These are phyloP conservation scores for Cnemophilus loriae DNA, from an alignment of 2,113 vertebrate genomes.

Conservation along the genomic window DNA sequence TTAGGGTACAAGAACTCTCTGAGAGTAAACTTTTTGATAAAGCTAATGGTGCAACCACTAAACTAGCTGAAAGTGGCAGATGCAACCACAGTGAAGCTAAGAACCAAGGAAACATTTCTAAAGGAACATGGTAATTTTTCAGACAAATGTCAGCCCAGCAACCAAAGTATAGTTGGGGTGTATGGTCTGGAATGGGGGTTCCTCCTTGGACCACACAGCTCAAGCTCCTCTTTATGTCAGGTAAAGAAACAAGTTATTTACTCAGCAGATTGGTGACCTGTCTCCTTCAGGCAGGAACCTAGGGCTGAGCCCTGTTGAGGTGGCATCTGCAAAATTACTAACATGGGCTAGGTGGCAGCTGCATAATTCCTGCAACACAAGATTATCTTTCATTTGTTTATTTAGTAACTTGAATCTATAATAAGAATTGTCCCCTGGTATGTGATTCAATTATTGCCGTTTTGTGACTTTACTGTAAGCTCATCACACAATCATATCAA, in stretches of 20 bases:
- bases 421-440: background rate
- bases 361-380: background rate
- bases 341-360: background rate
- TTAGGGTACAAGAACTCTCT: background rate
- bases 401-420: background rate
- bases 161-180: background rate
- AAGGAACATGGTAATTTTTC: background rate
- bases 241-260: background rate
- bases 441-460: background rate
- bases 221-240: background rate
- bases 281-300: background rate
- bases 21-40: background rate
- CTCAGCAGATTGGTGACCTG: background rate
- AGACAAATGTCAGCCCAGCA: background rate
- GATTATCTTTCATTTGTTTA: background rate
- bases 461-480: background rate
- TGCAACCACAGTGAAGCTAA: background rate
- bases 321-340: background rate
- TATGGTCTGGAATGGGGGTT: background rate
- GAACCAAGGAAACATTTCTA: background rate
- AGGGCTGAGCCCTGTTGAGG: background rate
- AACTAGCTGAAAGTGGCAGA: background rate
- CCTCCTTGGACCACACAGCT: background rate
- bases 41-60: background rate
- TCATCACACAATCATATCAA: background rate